phyloP scores from a whole-genome alignment of 2,888 invertebrate genomes.

The Nomada fabriciana region DNA sequence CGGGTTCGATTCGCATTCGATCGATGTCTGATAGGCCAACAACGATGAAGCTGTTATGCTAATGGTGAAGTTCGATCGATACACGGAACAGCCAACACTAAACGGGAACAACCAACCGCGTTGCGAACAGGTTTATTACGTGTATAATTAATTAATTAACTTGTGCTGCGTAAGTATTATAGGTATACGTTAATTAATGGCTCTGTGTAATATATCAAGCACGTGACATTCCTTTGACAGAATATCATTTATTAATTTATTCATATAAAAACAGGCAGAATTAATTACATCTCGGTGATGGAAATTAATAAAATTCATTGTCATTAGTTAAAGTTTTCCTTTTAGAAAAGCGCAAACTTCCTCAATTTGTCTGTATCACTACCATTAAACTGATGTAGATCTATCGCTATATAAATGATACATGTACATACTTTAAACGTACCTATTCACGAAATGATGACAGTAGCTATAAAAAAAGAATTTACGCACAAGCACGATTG shows the following conservation, averaged over 20 bases:
- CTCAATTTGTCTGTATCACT: too few relatives aligned
- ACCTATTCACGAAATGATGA: too few relatives aligned
- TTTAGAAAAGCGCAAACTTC: too few relatives aligned
- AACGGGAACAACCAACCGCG: slow-evolving; percentile 47
- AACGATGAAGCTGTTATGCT: slow-evolving; percentile 56
- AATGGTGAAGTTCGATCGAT: slow-evolving; percentile 58
- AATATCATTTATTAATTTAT: neutral
- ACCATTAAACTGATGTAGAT: too few relatives aligned
- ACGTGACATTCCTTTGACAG: slow-evolving; percentile 12
- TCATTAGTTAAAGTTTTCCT: too few relatives aligned
- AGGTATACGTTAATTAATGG: slow-evolving; percentile 60
- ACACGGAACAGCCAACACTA: slow-evolving; percentile 45
- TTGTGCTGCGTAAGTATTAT: slow-evolving; percentile 27
- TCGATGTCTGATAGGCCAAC: slow-evolving; percentile 41
- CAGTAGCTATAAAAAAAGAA: too few relatives aligned
- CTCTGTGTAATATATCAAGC: slow-evolving; percentile 52
- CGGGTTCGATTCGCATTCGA: slow-evolving; percentile 31
- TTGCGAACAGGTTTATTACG: slow-evolving; percentile 61
- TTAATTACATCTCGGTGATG: too few relatives aligned
- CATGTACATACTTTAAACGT: too few relatives aligned
- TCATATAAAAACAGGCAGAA: too few relatives aligned
- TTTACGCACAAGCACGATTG: too few relatives aligned
- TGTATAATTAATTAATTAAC: slow-evolving; percentile 66
- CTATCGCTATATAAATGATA: too few relatives aligned
- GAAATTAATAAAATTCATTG: too few relatives aligned